Conservation (phyloP, 2,797 vertebrate genomes). For the Liparis tanakae region DNA sequence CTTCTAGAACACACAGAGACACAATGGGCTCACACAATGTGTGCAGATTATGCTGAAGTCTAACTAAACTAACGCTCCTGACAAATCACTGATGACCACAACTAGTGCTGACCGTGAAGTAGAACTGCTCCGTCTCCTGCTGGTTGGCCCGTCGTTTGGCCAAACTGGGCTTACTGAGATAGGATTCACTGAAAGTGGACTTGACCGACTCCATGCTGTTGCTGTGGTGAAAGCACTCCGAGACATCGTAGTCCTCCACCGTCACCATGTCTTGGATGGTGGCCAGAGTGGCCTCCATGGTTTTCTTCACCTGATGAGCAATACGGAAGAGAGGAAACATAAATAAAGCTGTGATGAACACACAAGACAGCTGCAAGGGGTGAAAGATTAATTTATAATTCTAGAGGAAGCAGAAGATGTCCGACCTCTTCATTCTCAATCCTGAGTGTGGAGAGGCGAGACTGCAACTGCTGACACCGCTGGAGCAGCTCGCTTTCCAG, state of each 20-base stretch:
- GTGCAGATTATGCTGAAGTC: not conserved
- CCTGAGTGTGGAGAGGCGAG: conserved; percentile 92
- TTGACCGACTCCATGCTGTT: conserved; percentile 99
- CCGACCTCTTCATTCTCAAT: conserved; percentile 97
- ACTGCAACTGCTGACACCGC: conserved; percentile 95
- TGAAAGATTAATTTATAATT: not conserved
- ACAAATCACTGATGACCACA: not conserved
- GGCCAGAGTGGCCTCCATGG: conserved; percentile 97
- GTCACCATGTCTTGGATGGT: conserved; percentile 99
- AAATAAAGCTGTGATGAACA: not conserved
- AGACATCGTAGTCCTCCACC: conserved; percentile 96
- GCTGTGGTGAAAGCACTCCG: conserved; percentile 98
- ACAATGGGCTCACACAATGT: conserved; percentile 5
- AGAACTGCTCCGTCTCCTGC: conserved; percentile 99
- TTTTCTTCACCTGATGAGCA: conserved; percentile 93
- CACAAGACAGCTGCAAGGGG: not conserved
- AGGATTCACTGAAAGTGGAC: conserved; percentile 95
- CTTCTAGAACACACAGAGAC: conserved; percentile 83
- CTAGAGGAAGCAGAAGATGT: not conserved
- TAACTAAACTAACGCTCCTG: not conserved
- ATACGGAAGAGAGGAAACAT: not conserved
- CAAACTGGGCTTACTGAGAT: conserved; percentile 98
- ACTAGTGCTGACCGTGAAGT: conserved; percentile 90
- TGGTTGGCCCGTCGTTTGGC: conserved; percentile 97
- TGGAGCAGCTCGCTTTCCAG: conserved; percentile 92